These are phyloP conservation scores for Atlantisia rogersi DNA, from an alignment of 2,113 vertebrate genomes.

Conservation along the genomic window DNA sequence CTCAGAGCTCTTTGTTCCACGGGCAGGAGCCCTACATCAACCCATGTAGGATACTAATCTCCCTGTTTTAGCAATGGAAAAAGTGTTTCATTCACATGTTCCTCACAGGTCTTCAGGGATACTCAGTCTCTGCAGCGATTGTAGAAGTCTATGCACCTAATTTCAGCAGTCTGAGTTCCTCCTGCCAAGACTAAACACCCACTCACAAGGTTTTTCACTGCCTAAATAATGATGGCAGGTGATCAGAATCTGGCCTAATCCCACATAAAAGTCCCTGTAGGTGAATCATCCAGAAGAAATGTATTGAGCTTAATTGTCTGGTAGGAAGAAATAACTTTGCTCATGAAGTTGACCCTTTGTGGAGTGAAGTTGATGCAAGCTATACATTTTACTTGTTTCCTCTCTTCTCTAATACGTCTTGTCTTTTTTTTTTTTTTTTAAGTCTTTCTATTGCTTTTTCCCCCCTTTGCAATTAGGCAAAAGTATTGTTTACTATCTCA, in stretches of 20 bases:
- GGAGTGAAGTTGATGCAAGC: slow-evolving; percentile 76
- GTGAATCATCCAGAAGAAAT: slow-evolving; percentile 77
- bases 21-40: neutral
- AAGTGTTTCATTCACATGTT: neutral
- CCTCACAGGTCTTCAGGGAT: neutral
- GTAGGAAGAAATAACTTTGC: slow-evolving; percentile 64
- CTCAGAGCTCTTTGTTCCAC: neutral
- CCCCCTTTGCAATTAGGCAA: neutral
- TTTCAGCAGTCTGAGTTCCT: neutral
- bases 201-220: neutral
- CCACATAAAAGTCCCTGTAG: neutral
- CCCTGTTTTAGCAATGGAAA: neutral
- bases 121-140: neutral
- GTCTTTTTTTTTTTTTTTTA: neutral
- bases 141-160: neutral
- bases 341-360: slow-evolving; percentile 79
- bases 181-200: neutral
- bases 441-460: neutral
- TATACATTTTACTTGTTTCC: neutral
- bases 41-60: neutral
- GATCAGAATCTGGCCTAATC: neutral
- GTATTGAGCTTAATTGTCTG: slow-evolving; percentile 77
- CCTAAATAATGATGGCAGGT: neutral
- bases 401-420: neutral
- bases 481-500: slow-evolving; percentile 21